These are phyloP conservation scores for Cancer borealis DNA, from an alignment of 2,888 invertebrate species.

Conservation along the genomic window DNA sequence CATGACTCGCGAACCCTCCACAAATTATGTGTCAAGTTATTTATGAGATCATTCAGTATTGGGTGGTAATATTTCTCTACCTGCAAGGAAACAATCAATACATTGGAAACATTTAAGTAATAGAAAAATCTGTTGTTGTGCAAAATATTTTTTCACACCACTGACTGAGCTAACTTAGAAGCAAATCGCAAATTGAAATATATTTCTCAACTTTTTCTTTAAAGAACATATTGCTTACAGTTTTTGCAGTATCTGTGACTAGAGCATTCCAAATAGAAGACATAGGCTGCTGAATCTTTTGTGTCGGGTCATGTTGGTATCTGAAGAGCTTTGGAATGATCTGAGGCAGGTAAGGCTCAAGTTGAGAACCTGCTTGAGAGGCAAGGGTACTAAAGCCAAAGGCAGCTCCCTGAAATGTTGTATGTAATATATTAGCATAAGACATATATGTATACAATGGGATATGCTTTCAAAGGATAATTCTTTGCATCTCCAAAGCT, in stretches of 20 bases:
- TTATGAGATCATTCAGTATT: slow-evolving; percentile 89
- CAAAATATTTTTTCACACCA: not conserved
- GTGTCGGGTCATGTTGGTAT: slow-evolving; percentile 95
- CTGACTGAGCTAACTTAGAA: not conserved
- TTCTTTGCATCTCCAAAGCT: too few relatives aligned
- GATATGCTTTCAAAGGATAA: too few relatives aligned
- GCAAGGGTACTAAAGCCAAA: slow-evolving; percentile 95
- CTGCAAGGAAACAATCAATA: slow-evolving; percentile 80
- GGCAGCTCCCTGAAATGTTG: slow-evolving; percentile 86
- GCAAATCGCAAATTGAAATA: not conserved
- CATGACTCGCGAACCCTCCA: slow-evolving; percentile 96
- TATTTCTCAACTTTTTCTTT: not conserved
- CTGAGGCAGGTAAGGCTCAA: slow-evolving; percentile 89
- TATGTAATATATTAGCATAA: not conserved
- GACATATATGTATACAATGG: too few relatives aligned
- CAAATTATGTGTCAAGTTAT: slow-evolving; percentile 89
- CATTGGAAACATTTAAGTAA: slow-evolving; percentile 47
- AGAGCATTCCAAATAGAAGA: slow-evolving; percentile 95
- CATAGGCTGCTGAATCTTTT: slow-evolving; percentile 95
- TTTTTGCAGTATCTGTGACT: slow-evolving; percentile 91
- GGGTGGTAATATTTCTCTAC: slow-evolving; percentile 90
- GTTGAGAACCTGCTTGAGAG: slow-evolving; percentile 89
- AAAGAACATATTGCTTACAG: slow-evolving; percentile 81
- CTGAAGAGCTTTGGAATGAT: slow-evolving; percentile 90
- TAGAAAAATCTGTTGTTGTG: not conserved